These are phyloP conservation scores for Zaprionus camerounensis DNA, from an alignment of 1,140 invertebrate genomes.

Conservation along the genomic window DNA sequence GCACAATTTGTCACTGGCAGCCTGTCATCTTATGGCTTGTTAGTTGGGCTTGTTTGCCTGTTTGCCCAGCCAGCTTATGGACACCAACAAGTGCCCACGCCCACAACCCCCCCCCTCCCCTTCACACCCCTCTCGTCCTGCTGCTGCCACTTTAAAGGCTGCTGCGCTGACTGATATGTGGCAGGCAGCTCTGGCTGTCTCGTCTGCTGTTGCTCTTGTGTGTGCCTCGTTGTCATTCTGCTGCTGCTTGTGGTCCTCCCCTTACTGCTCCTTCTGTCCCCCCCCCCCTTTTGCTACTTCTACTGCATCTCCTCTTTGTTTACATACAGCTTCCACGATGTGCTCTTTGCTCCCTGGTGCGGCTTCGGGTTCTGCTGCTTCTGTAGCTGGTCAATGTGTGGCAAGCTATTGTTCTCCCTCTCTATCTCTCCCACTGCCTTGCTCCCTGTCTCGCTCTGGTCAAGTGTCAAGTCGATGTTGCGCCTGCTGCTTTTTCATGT, in stretches of 20 bases:
- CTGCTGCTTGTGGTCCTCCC: constrained; percentile 29
- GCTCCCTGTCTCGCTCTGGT: constrained; percentile 32
- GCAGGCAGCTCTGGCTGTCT: background rate
- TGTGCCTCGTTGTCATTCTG: constrained; percentile 9
- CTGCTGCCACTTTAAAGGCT: background rate
- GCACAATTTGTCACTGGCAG: constrained; percentile 80
- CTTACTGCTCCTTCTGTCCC: background rate
- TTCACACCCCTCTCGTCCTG: background rate
- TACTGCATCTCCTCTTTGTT: constrained; percentile 64
- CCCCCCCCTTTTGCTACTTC: no score
- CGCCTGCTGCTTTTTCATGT: constrained; percentile 69
- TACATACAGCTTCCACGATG: constrained; percentile 62
- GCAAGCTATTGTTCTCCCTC: constrained; percentile 63
- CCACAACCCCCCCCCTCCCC: background rate
- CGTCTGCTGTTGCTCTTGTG: constrained; percentile 8
- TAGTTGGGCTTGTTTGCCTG: constrained; percentile 79
- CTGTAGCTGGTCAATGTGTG: constrained; percentile 68
- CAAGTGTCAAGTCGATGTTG: constrained; percentile 81
- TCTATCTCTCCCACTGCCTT: background rate
- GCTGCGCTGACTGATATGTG: constrained; percentile 1
- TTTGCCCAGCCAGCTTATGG: constrained; percentile 79
- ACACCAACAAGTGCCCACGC: constrained; percentile 71
- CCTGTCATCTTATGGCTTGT: constrained; percentile 81
- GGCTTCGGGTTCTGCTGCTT: constrained; percentile 27
- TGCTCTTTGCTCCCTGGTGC: constrained; percentile 41